Evolutionary conservation across 2,888 invertebrate species (phyloP).

Genomic region (Drosophila algonquin): DNA sequence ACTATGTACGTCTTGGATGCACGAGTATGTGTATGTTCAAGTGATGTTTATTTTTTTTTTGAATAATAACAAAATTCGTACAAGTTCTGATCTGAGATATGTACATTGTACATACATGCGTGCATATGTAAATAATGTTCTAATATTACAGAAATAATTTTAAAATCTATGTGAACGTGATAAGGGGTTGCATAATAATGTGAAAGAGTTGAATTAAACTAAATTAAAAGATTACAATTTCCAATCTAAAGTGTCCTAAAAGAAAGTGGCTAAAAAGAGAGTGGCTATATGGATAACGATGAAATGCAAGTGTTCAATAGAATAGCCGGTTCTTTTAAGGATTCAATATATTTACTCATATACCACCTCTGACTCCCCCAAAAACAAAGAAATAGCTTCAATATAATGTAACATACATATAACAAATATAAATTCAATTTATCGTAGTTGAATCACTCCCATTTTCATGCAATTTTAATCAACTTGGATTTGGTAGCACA

Average conservation of each 20-base stretch:
- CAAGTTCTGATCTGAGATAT: constrained; percentile 14
- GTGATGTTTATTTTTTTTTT: constrained; percentile 21
- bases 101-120: constrained; percentile 8
- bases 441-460: neutral
- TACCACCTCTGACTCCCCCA: neutral
- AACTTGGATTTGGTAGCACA: neutral
- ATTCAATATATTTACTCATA: neutral
- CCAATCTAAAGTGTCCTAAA: neutral
- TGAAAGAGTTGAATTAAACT: neutral
- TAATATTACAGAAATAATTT: constrained; percentile 10
- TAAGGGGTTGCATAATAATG: constrained; percentile 32
- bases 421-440: neutral
- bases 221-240: neutral
- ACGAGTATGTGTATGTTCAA: neutral
- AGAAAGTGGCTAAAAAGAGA: too few species aligned
- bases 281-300: neutral
- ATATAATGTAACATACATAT: neutral
- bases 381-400: neutral
- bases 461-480: too few species aligned
- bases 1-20: neutral
- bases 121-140: constrained; percentile 29
- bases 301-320: neutral
- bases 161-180: constrained; percentile 25
- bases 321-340: neutral
- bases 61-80: constrained; percentile 4